Evolutionary conservation across 1,140 invertebrate species (phyloP), one percentile per base, ranked within the genome.

Genomic region (Notospermus geniculatus): DNA sequence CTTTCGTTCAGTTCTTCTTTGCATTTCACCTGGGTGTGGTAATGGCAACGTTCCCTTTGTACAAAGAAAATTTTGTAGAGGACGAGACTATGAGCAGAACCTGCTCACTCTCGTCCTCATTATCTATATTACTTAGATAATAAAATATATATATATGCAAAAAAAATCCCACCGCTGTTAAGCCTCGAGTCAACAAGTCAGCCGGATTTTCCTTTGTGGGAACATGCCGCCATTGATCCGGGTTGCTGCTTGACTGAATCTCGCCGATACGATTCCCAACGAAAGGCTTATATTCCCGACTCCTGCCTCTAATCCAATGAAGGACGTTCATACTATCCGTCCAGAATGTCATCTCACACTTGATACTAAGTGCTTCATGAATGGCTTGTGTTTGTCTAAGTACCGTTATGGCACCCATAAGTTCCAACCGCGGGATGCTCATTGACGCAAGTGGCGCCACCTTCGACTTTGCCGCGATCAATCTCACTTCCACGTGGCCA

Each of bases 321-420:
- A 82, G 57, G 1, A 71, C 72, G 15, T 81, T 71, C 5, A 60
- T 71, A 0, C 80, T 82, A 68, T 83, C 80, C 1, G 72, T 67
- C 57, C 65, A 74, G 11, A 57, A 41, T 9, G 11, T 2, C 1
- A 22, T 7, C 22, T 27, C 11, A 25, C 17, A 5, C 28, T 9
- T 22, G 54, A 55, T 27, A 2, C 28, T 27, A 22, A 55, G 15
- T 2, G 7, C 17, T n/a, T 9, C 5, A 2, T 2, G 11, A 29
- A 55, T 30, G 9, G 19, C 2, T n/a, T 27, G 22, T 7, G 22
- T 27, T 7, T 46, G 56, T 11, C 30, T 2, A 2, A 57, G 39
- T 5, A 13, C 30, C 2, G 13, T 36, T 17, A 57, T 32, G 25
- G 56, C 56, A 30, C 2, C 56, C 56, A 57, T 41, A 2, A 57